A percentile compares a stretch with the other conserved stretches of the same genome.
Evolutionary conservation across 2,113 vertebrate genomes (phyloP).

Genomic region (Paramormyrops kingsleyae): DNA sequence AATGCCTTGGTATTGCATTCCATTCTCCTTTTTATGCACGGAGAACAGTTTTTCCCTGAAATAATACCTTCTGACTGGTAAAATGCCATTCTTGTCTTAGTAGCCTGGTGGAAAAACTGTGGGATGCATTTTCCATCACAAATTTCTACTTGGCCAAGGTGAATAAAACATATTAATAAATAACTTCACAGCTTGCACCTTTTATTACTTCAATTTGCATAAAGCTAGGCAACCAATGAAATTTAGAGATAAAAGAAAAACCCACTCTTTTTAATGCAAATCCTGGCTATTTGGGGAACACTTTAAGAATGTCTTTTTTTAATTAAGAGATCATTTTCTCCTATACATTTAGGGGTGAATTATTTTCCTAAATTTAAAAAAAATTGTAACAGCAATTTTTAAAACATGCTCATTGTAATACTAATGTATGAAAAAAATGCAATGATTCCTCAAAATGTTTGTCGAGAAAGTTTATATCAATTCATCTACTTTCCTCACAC

Average conservation of each 20-base stretch:
- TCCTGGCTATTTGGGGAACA: not conserved
- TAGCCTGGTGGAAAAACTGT: not conserved
- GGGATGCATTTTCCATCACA: not conserved
- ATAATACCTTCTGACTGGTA: slow-evolving; percentile 1
- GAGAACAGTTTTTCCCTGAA: not conserved
- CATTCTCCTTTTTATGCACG: not conserved
- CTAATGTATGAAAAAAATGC: not conserved
- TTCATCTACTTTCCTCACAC: not conserved
- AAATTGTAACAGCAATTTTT: not conserved
- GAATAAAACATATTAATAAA: slow-evolving; percentile 6
- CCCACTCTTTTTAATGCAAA: not conserved
- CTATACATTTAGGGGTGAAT: not conserved
- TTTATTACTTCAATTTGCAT: not conserved
- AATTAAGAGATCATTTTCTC: not conserved
- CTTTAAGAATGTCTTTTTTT: not conserved
- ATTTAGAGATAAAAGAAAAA: too few relatives aligned
- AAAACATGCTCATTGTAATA: not conserved
- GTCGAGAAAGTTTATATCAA: not conserved
- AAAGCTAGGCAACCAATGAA: not conserved
- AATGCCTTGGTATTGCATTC: not conserved
- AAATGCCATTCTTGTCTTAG: not conserved
- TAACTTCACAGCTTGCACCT: not conserved
- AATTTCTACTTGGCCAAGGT: not conserved
- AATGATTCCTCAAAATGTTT: not conserved
- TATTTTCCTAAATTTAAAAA: not conserved